Conservation (phyloP, 30 jellyfish, hydroid and myxozoan species). For the Chironex yamaguchii region DNA sequence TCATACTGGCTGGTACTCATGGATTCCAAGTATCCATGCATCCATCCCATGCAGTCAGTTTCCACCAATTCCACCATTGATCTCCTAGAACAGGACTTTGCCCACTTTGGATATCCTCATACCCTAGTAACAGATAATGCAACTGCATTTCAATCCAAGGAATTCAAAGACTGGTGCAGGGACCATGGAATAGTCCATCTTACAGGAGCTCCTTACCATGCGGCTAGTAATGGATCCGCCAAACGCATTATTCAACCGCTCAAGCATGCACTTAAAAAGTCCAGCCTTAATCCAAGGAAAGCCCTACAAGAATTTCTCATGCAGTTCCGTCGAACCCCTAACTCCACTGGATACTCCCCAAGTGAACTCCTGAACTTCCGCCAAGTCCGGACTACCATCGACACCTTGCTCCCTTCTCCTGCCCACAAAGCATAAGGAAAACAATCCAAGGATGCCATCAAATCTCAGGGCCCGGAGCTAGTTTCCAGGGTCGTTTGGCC, state of each 20-base stretch:
- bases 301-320: slow-evolving; percentile 39
- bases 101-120: slow-evolving; percentile 43
- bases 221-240: no score
- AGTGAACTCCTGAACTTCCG: slow-evolving; percentile 23
- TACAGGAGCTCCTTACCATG: slow-evolving; percentile 60
- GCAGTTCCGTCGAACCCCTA: slow-evolving; percentile 40
- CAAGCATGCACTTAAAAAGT: slow-evolving; percentile 7
- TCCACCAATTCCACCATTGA: slow-evolving; percentile 7
- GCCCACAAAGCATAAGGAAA: no score
- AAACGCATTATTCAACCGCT: slow-evolving; percentile 19
- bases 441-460: no score
- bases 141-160: slow-evolving; percentile 11
- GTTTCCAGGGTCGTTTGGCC: no score
- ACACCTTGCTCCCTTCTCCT: slow-evolving; percentile 21
- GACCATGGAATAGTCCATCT: slow-evolving; percentile 20
- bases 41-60: not conserved
- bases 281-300: not conserved
- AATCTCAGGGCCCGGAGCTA: no score
- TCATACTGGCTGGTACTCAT: slow-evolving; percentile 30
- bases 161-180: slow-evolving; percentile 20
- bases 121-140: slow-evolving; percentile 50
- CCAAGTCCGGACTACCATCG: slow-evolving; percentile 10
- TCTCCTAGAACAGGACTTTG: slow-evolving; percentile 27
- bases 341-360: slow-evolving; percentile 8
- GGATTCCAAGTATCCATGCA: slow-evolving; percentile 55